Conservation (phyloP, 2,113 vertebrate species). For the Hassar affinis region DNA sequence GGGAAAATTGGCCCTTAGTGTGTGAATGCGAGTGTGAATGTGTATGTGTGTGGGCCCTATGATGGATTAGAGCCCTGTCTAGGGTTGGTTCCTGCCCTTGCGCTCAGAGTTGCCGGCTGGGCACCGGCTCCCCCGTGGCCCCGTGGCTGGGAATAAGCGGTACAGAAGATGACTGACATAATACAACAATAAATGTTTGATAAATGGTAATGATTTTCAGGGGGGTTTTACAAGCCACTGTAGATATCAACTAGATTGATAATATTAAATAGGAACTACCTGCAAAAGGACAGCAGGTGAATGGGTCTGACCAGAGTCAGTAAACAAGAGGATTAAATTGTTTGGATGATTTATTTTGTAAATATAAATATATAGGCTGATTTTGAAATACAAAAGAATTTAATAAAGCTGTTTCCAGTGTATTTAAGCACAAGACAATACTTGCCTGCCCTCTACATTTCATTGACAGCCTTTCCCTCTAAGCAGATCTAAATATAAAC, state of each 20-base stretch:
- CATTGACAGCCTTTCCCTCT: conserved; percentile 35
- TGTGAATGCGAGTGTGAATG: too few relatives aligned
- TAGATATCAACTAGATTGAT: conserved; percentile 25
- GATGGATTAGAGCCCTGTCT: too few relatives aligned
- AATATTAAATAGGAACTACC: conserved; percentile 33
- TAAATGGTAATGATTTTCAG: too few relatives aligned
- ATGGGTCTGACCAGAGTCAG: not conserved
- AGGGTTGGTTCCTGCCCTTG: too few relatives aligned
- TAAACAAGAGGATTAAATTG: conserved; percentile 18
- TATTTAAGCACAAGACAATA: conserved; percentile 47
- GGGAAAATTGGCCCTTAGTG: too few relatives aligned
- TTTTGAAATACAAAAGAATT: conserved; percentile 43
- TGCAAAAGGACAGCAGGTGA: conserved; percentile 13
- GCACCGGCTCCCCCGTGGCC: too few relatives aligned
- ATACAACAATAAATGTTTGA: too few relatives aligned
- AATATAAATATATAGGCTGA: conserved; percentile 36
- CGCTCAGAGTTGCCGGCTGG: too few relatives aligned
- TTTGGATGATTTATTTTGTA: conserved; percentile 38
- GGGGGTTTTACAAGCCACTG: not conserved
- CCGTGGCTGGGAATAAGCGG: too few relatives aligned
- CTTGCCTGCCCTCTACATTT: conserved; percentile 28
- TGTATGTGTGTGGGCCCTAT: too few relatives aligned
- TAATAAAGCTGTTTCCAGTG: conserved; percentile 49
- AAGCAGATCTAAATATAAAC: conserved; percentile 18
- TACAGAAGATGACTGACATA: too few relatives aligned